Evolutionary conservation across 2,888 invertebrate genomes (phyloP), one percentile per base, ranked within the genome.

Genomic region (Hydriomena furcata): DNA sequence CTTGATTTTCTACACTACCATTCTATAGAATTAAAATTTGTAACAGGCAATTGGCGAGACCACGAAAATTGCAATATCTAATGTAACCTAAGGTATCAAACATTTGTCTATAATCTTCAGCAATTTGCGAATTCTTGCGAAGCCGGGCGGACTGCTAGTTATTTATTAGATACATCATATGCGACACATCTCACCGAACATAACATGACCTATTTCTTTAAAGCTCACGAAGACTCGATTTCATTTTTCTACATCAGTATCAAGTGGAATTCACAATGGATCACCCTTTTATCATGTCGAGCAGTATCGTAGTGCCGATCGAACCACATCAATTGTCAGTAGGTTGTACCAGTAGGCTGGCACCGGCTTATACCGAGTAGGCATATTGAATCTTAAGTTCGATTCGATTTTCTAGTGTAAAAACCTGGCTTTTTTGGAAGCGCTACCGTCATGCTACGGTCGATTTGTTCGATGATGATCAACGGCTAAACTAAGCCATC

Each of bases 251-350:
- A 31, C 12, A 13, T 30, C 17, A 7, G 31, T 21, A 23, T 11
- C 4, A 10, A 27, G 31, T 24, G 8, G 6, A 7, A 4, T 10
- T 17, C 27, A 23, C 27, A 27, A 17, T 38, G 27, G 27, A 38
- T 41, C 13, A 38, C 5, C 34, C 38, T 25, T 34, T 35, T 46
- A 46, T 38, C 47, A 34, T 12, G 34, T 10, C 17, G 37, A 23
- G 17, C 11, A 7, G 35, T 17, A 32, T 10, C 25, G 27, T 27
- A 31, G 40, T 32, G 46, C 11, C 64, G 70, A 68, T 68, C 49
- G 59, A 66, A 67, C 58, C 66, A 45, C 58, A 59, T 65, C 71
- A 61, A 68, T 73, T 40, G 47, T 40, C 8, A 66, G 52, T 43
- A 17, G 60, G 30, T 41, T 11, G 41, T 23, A 31, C 21, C 42